Base-by-base conservation (phyloP, 2,113 vertebrate species). In the Crotalus horridus region DNA sequence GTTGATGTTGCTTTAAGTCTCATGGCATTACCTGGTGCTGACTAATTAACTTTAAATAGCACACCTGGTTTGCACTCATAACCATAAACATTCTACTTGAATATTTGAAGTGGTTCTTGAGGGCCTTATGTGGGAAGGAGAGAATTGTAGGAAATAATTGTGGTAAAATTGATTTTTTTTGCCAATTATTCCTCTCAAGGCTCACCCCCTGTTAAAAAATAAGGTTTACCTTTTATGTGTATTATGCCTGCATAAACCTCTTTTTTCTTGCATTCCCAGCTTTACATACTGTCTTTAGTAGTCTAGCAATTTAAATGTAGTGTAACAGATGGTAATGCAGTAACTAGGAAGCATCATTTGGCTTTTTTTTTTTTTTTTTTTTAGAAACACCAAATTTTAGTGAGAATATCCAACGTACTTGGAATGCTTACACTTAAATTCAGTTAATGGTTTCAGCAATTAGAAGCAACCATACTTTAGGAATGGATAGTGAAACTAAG, bases 1-100 rank as follows among this genome's bases (percentile, higher is more conserved):
- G 24, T 87, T 92, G 87, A 15, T 81, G 94, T 95, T 92, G 53
- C 3, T 94, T 93, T 93, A 74, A 87, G 33, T 29, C n/a, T 24
- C 54, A 20, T 92, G 43, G 88, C 91, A 93, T 93, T 92, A 2
- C 58, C 69, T 61, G 23, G 13, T 81, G 81, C 90, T 86, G 90
- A 95, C 29, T 90, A 92, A 88, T 94, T 51, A n/a, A 3, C 46
- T 93, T 95, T 93, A 69, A 93, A 92, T 88, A 93, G 46, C 89
- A 90, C 33, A 53, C 26, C 0, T 0, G 56, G 89, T 88, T 92
- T 91, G 85, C 6, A 39, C 69, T 94, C 0, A 0, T 23, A 89
- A 92, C 23, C 95, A 48, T 58, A 87, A n/a, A 69, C 29, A 53
- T 93, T 90, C 53, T 46, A 56, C 87, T 91, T 91, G 69, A 96